Conservation (phyloP, 2,888 invertebrate genomes). For the Dasypolia templi region DNA sequence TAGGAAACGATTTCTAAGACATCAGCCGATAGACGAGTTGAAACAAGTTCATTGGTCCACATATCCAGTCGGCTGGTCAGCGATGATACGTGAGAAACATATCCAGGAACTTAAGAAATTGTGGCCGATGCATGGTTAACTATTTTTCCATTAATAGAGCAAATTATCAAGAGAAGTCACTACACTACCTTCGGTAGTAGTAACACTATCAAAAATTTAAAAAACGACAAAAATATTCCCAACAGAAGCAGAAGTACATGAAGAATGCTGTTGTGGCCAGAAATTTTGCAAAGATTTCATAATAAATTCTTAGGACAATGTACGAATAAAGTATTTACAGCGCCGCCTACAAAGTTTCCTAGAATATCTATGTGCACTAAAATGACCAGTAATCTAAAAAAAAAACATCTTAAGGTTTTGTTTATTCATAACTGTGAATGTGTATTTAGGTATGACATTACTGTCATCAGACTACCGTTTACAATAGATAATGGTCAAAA, state of each 20-base stretch:
- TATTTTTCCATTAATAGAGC: slow-evolving; percentile 52
- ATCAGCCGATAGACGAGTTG: slow-evolving; percentile 81
- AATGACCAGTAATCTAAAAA: neutral
- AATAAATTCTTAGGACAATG: neutral
- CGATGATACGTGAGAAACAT: slow-evolving; percentile 85
- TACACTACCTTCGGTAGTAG: neutral
- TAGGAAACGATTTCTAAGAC: slow-evolving; percentile 89
- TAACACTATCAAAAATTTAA: neutral
- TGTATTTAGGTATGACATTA: neutral
- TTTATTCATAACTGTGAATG: neutral
- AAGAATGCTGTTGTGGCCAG: neutral
- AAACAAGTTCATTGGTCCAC: slow-evolving; percentile 89
- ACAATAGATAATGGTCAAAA: slow-evolving; percentile 40
- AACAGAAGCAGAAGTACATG: neutral
- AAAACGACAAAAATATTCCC: neutral
- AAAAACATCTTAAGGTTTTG: neutral
- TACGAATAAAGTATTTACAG: slow-evolving; percentile 2
- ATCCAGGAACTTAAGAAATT: slow-evolving; percentile 85
- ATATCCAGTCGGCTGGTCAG: slow-evolving; percentile 86
- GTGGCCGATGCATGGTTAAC: slow-evolving; percentile 67
- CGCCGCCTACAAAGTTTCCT: slow-evolving; percentile 1
- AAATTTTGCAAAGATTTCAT: slow-evolving; percentile 27
- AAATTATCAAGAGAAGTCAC: neutral
- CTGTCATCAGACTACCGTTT: slow-evolving; percentile 20
- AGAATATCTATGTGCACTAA: slow-evolving; percentile 1